Percentiles rank a stretch among this genome's conserved stretches.
phyloP scores from a whole-genome alignment of 2,797 vertebrate genomes.

The Cephalopachus bancanus region DNA sequence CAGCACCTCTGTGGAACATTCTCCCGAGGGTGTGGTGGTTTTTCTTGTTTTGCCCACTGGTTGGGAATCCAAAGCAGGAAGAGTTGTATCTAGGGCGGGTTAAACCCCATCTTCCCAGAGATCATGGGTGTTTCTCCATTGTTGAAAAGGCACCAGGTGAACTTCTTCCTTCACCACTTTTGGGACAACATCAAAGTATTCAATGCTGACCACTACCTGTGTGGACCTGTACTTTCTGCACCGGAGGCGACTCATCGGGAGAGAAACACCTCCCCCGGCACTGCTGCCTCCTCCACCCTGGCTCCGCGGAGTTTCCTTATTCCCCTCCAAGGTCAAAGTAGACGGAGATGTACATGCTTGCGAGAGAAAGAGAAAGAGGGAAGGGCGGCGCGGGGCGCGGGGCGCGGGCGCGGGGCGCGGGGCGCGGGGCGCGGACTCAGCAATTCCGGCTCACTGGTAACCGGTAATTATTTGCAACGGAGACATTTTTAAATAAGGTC shows the following conservation, averaged over 20 bases:
- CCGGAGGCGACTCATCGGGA: slow-evolving; percentile 84
- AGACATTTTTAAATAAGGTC: not conserved
- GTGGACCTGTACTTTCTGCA: slow-evolving; percentile 87
- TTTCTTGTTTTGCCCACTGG: slow-evolving; percentile 24
- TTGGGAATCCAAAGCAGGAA: not conserved
- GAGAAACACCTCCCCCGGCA: slow-evolving; percentile 82
- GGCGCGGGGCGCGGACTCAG: slow-evolving; percentile 72
- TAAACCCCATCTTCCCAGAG: not conserved
- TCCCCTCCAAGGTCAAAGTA: slow-evolving; percentile 87
- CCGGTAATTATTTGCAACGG: too few relatives aligned
- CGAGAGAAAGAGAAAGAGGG: slow-evolving; percentile 80
- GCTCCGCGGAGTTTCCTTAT: slow-evolving; percentile 85
- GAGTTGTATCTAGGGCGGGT: not conserved
- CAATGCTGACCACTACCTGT: slow-evolving; percentile 1
- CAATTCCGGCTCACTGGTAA: slow-evolving; percentile 65
- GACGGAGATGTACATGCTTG: slow-evolving; percentile 86
- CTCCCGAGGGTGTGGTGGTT: not conserved
- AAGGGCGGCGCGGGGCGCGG: slow-evolving; percentile 70
- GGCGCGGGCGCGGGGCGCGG: slow-evolving; percentile 71
- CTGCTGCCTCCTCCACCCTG: slow-evolving; percentile 85
- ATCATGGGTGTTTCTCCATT: not conserved
- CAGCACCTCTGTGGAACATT: not conserved
- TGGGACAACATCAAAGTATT: not conserved
- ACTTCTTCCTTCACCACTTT: slow-evolving; percentile 28
- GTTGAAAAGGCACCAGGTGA: not conserved